phyloP scores from a whole-genome alignment of 2,113 vertebrate species.

The Pseudopipra pipra region DNA sequence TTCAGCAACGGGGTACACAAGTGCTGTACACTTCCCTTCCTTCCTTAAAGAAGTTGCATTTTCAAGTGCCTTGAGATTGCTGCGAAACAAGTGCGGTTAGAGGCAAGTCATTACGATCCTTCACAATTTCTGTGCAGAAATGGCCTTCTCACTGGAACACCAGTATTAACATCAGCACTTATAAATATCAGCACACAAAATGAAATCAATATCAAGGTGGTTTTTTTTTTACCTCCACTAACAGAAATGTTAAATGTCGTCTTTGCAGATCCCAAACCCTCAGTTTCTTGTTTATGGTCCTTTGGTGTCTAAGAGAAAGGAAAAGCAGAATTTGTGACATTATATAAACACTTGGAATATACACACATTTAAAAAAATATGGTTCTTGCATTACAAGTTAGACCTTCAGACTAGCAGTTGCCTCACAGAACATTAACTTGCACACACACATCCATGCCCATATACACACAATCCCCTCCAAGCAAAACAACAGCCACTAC shows the following conservation, averaged over 20 bases:
- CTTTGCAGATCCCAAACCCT: slow-evolving; percentile 33
- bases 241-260: slow-evolving; percentile 81
- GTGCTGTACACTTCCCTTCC: background rate
- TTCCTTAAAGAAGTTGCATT: background rate
- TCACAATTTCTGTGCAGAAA: background rate
- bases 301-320: slow-evolving; percentile 21
- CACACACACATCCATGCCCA: rapidly evolving
- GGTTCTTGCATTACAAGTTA: background rate
- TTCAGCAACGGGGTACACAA: background rate
- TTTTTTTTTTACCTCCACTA: slow-evolving; percentile 79
- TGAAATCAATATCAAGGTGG: background rate
- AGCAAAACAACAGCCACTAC: background rate
- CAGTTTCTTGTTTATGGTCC: slow-evolving; percentile 46
- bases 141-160: background rate
- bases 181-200: background rate
- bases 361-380: background rate
- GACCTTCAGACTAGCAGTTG: background rate
- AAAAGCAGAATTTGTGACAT: background rate
- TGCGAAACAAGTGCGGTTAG: background rate
- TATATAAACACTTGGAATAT: background rate
- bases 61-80: background rate
- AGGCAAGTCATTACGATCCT: background rate
- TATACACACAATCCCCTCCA: background rate
- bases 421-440: background rate
- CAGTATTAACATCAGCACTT: background rate